Base-by-base conservation (phyloP, 2,888 invertebrate species). In the Netelia virgata region DNA sequence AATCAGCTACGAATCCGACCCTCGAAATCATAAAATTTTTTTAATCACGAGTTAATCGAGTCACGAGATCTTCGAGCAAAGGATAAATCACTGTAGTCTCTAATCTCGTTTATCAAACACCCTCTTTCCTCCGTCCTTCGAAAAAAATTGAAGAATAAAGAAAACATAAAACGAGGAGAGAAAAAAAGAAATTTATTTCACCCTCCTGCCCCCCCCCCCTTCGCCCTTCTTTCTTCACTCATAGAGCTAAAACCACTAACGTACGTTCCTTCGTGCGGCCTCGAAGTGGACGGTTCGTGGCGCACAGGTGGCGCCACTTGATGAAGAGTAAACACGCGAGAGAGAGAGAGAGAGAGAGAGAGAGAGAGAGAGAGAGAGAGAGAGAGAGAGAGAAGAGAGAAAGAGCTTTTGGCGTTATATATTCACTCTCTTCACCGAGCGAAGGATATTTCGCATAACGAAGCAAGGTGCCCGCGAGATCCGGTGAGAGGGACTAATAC, bases 281-380 rank as follows among this genome's bases (percentile, higher is more conserved):
- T 14, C 28, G 55, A 59, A 11, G 16, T 43, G 47, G 43, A 43
- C 18, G 43, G 18, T 66, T n/a, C 41, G 20, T 16, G 73, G 68
- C 10, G 61, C 28, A 23, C 61, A 79, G 79, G 64, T 74, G 70
- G 50, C 61, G 18, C 36, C 11, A 72, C 72, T 76, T 66, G 66
- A 77, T 41, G 76, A 64, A 76, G 59, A 59, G 66, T 41, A 66
- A 77, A 82, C 70, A 82, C 36, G 18, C 9, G 47, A 8, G 47
- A 11, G 47, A 47, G 47, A 47, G 47, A 47, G 47, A n/a, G 28
- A 68, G 59, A 16, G n/a, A n/a, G n/a, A 1, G 16, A 6, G 23
- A 55, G 41, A 14, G n/a, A 66, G 41, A 63, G 36, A 55, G 14
- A 55, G 36, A 55, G 70, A 57, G 43, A n/a, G n/a, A n/a, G n/a